Percentiles rank a stretch among this genome's conserved stretches.
Conservation (phyloP, 2,797 vertebrate genomes). For the Scomberomorus guttatus region DNA sequence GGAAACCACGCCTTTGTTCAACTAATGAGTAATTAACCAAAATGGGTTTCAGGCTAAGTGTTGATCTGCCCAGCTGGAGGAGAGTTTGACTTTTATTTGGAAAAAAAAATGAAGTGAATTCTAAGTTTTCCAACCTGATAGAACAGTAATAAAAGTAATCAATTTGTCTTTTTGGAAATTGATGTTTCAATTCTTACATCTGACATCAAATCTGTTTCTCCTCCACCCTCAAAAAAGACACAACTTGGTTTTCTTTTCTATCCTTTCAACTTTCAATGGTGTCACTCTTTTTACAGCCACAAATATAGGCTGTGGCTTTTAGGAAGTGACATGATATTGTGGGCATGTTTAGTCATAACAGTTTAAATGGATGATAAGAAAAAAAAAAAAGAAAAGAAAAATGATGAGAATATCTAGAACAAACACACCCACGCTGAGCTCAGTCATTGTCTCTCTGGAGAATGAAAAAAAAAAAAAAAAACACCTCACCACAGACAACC, state of each 20-base stretch:
- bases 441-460: conserved; percentile 75
- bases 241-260: not conserved
- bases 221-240: not conserved
- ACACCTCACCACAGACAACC: conserved; percentile 65
- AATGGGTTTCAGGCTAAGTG: not conserved
- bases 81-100: not conserved
- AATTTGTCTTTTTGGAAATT: not conserved
- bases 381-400: not conserved
- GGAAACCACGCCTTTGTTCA: conserved; percentile 73
- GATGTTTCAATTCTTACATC: not conserved
- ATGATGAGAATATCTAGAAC: conserved; percentile 71
- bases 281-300: conserved; percentile 37
- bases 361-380: conserved; percentile 55
- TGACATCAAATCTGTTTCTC: not conserved
- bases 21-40: conserved; percentile 57
- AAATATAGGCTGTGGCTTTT: conserved; percentile 41
- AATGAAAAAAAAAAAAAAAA: conserved; percentile 34
- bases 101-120: not conserved
- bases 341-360: conserved; percentile 74
- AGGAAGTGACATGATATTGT: conserved; percentile 60
- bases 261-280: conserved; percentile 12
- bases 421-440: conserved; percentile 77
- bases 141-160: not conserved
- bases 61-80: not conserved
- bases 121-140: conserved; percentile 9